phyloP scores from a whole-genome alignment of 2,113 vertebrate genomes.

The Accipiter cooperii region DNA sequence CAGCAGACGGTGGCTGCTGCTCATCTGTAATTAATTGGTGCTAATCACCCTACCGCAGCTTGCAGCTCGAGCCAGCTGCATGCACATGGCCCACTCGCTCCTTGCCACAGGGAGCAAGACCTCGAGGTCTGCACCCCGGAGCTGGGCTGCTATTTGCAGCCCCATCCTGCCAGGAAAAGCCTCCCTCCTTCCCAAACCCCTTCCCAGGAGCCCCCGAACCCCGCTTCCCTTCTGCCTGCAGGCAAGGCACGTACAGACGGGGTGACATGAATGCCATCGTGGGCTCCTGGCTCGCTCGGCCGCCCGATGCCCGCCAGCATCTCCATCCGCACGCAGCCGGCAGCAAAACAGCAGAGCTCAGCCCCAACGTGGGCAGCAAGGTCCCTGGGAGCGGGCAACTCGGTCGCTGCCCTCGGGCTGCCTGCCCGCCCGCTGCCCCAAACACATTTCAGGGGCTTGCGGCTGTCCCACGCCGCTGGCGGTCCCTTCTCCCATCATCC shows the following conservation, averaged over 20 bases:
- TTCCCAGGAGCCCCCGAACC: background rate
- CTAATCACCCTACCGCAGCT: background rate
- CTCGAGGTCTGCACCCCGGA: background rate
- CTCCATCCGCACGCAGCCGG: fast-evolving
- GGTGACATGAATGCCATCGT: fast-evolving
- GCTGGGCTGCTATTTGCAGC: background rate
- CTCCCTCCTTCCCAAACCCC: background rate
- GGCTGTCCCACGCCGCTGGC: fast-evolving
- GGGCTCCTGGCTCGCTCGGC: fast-evolving
- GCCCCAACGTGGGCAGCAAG: fast-evolving
- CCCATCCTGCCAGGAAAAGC: background rate
- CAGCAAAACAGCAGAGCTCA: background rate
- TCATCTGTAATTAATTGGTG: conserved; percentile 37
- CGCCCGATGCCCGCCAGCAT: fast-evolving
- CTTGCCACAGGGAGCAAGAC: background rate
- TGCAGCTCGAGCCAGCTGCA: background rate
- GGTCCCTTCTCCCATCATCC: fast-evolving
- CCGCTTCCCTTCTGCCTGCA: background rate
- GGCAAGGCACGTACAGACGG: background rate
- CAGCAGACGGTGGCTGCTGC: background rate
- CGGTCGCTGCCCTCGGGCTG: background rate
- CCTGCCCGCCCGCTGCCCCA: background rate
- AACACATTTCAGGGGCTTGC: background rate
- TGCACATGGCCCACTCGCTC: fast-evolving
- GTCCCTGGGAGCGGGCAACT: background rate